Conservation (phyloP, 2,113 vertebrate genomes). For the Pedetes capensis region DNA sequence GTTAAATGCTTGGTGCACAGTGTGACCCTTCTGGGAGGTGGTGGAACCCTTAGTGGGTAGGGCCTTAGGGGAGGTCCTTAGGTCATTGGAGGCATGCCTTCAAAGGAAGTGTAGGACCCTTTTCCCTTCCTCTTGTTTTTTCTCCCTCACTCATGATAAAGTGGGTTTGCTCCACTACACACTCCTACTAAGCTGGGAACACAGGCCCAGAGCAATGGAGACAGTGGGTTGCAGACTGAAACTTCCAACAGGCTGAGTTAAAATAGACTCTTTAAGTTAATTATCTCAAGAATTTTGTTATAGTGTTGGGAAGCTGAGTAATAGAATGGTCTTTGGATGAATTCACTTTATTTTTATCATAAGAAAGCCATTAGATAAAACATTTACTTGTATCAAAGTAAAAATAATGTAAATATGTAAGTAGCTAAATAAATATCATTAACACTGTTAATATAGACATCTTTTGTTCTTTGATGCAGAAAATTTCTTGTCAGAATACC, state of each 20-base stretch:
- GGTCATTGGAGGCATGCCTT: neutral
- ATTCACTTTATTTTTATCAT: neutral
- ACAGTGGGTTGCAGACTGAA: neutral
- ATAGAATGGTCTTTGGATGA: neutral
- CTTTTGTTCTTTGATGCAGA: neutral
- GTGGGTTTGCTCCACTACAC: neutral
- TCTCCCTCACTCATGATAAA: neutral
- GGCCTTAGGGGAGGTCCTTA: neutral
- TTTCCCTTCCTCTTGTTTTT: neutral
- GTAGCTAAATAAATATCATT: neutral
- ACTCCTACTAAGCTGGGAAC: neutral
- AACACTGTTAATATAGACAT: neutral
- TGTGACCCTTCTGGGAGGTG: neutral
- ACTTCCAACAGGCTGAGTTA: neutral
- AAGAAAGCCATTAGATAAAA: neutral
- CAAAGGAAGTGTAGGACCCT: neutral
- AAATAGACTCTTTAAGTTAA: neutral
- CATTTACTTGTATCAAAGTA: neutral
- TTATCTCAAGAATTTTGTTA: neutral
- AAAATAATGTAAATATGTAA: neutral
- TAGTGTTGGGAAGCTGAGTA: neutral
- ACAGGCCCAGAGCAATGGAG: neutral
- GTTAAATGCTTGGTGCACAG: neutral
- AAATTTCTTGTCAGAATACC: neutral
- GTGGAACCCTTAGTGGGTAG: neutral